Base-by-base conservation (phyloP, 2,888 invertebrate genomes). In the Cephus nigrinus region DNA sequence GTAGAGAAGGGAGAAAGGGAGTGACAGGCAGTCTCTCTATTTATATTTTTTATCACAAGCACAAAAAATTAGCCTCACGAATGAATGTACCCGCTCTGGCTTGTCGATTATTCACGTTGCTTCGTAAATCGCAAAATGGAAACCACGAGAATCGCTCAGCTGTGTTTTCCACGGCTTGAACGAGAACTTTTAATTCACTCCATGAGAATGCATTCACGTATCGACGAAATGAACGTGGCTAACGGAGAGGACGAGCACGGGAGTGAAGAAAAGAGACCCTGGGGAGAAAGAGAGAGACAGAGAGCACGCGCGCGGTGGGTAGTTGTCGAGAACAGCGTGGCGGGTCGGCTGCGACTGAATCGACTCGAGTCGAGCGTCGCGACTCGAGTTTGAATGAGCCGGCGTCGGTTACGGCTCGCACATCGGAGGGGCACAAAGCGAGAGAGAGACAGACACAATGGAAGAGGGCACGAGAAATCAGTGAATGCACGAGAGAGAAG, bases 291-390 rank as follows among this genome's bases (percentile, higher is more conserved):
- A 35, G 12, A 35, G 12, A 35, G 11, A 35, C 30, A 30, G 35
- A 35, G 35, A 55, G 79, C 73, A 73, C 80, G 78, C 55, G 78
- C 77, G 78, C 74, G 23, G 40, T 9, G 23, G 73, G 78, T 75
- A 69, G 69, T n/a, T 77, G 76, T 68, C 75, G 75, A 68, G 76
- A 69, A 80, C 87, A 85, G 86, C 83, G 86, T 88, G 90, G 89
- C 90, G 89, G 88, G 86, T 89, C 88, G 87, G 84, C 90, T 89
- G 88, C 90, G 87, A 90, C 90, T 90, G 90, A 90, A 87, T 87
- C 87, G 85, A 84, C 86, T 82, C 82, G 80, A 68, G 34, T 68
- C 78, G 72, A 35, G 35, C 76, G 80, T 76, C 75, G 32, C 74
- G 77, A 75, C 32, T 78, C 78, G 78, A 87, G 89, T 88, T 90